Evolutionary conservation across 2,113 vertebrate genomes (phyloP).

Genomic region (Formicarius rufipectus): DNA sequence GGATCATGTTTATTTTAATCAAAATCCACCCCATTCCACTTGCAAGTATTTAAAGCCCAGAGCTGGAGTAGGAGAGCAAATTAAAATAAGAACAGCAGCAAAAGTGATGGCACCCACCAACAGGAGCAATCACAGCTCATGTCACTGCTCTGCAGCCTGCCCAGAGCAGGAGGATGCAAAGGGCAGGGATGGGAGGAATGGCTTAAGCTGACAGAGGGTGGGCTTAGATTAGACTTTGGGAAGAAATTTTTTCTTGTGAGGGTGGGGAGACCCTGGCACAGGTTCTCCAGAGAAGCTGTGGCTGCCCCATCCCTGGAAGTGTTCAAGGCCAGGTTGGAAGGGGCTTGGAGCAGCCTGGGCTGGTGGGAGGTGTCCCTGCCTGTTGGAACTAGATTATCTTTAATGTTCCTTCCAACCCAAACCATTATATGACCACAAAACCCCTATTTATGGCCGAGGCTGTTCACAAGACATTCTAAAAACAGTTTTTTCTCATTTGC

Average conservation of each 20-base stretch:
- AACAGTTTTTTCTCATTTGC: not conserved
- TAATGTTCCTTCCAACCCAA: not conserved
- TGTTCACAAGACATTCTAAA: not conserved
- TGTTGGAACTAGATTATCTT: not conserved
- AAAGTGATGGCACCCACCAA: not conserved
- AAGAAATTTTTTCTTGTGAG: not conserved
- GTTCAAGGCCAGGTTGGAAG: accelerated
- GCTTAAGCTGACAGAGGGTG: not conserved
- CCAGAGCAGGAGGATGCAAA: not conserved
- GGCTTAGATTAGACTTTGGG: not conserved
- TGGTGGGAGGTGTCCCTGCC: not conserved
- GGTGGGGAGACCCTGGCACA: not conserved
- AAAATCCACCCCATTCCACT: not conserved
- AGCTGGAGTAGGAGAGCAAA: not conserved
- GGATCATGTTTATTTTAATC: not conserved
- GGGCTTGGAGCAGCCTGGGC: not conserved
- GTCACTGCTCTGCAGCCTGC: not conserved
- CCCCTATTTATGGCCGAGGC: not conserved
- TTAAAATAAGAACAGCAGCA: not conserved
- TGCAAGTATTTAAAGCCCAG: not conserved
- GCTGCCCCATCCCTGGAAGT: not conserved
- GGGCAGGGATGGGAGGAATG: not conserved
- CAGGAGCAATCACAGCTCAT: not conserved
- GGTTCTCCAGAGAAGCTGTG: not conserved
- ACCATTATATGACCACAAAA: not conserved